A percentile compares a stretch with the other conserved stretches of the same genome.
These are phyloP conservation scores for Acanthosepion pharaonis DNA, from an alignment of 2,888 invertebrate genomes.

Conservation along the genomic window DNA sequence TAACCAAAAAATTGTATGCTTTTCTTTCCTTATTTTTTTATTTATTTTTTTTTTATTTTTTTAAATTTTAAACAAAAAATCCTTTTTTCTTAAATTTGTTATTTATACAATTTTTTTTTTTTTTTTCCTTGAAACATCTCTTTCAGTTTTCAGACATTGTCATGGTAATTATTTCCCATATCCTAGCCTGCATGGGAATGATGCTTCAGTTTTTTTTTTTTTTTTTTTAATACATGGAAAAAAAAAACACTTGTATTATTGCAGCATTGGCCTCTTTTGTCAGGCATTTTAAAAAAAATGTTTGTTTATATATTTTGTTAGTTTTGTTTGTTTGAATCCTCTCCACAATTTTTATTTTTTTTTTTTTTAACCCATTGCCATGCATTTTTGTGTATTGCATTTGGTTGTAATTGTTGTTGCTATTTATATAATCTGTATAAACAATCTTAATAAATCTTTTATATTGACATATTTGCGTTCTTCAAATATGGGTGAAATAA, in stretches of 20 bases:
- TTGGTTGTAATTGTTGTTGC: not conserved
- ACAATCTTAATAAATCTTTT: not conserved
- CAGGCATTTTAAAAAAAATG: not conserved
- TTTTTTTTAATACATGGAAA: not conserved
- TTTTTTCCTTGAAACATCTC: not conserved
- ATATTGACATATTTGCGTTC: not conserved
- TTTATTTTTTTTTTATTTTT: not conserved
- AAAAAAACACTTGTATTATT: not conserved
- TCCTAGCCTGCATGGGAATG: not conserved
- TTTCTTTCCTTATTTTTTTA: not conserved
- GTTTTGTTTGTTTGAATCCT: not conserved
- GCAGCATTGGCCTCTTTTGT: constrained; percentile 13
- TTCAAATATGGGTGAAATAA: not conserved
- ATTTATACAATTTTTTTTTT: not conserved
- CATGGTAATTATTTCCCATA: constrained; percentile 20
- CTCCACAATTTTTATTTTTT: not conserved
- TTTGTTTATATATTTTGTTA: not conserved
- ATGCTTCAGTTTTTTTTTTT: not conserved
- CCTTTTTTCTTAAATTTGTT: not conserved
- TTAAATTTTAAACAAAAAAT: not conserved
- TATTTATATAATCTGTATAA: not conserved
- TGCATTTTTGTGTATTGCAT: constrained; percentile 33
- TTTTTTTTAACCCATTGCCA: constrained; percentile 14
- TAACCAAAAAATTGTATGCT: not conserved
- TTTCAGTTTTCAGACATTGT: constrained; percentile 33